These are phyloP conservation scores for Chelon labrosus DNA, from an alignment of 2,797 vertebrate species.

Conservation along the genomic window DNA sequence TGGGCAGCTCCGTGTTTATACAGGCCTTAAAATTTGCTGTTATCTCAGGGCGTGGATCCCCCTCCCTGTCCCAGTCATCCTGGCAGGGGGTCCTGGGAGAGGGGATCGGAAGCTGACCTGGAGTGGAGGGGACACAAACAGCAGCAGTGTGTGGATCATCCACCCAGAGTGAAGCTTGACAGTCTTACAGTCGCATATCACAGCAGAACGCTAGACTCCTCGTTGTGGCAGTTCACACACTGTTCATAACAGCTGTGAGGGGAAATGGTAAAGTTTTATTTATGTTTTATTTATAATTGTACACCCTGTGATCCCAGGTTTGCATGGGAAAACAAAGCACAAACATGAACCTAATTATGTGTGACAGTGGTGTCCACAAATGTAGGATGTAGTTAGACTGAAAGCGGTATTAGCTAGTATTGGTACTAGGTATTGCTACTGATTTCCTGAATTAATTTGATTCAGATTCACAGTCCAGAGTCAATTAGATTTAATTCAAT, in stretches of 20 bases:
- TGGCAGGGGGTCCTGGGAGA: constrained; percentile 80
- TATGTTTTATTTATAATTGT: neutral
- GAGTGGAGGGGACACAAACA: constrained; percentile 56
- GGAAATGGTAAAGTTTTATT: neutral
- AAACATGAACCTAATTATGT: no score
- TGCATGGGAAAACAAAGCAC: no score
- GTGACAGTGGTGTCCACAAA: no score
- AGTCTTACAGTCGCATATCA: constrained; percentile 35
- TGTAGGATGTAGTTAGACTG: no score
- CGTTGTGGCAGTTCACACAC: constrained; percentile 15
- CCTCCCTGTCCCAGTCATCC: constrained; percentile 49
- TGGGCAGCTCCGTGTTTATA: constrained; percentile 72
- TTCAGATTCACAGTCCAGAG: no score
- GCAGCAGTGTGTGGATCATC: constrained; percentile 37
- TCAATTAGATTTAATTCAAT: no score
- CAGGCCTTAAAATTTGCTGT: constrained; percentile 74
- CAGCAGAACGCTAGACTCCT: constrained; percentile 39
- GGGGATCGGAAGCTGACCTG: constrained; percentile 75
- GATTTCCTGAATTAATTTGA: no score
- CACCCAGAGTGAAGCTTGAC: constrained; percentile 34
- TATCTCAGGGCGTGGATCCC: constrained; percentile 78
- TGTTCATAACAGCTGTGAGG: neutral
- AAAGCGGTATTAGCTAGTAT: no score
- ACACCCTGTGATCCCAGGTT: no score
- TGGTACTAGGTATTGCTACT: no score